These are phyloP conservation scores for Hyles vespertilio DNA, from an alignment of 1,140 invertebrate species.

Conservation along the genomic window DNA sequence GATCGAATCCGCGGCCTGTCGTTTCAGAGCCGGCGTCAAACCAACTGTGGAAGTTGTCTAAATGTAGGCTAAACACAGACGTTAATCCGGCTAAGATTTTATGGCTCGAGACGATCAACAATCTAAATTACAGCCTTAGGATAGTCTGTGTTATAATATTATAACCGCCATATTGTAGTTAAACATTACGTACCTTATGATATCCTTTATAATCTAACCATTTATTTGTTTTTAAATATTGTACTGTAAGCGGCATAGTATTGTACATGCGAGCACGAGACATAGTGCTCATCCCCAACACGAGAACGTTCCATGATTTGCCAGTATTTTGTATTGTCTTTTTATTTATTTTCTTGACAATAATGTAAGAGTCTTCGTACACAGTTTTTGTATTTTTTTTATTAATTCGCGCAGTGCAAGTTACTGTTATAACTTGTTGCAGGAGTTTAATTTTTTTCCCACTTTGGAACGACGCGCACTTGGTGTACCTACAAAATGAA, in stretches of 20 bases:
- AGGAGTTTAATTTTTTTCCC: constrained; percentile 25
- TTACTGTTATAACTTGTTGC: constrained; percentile 42
- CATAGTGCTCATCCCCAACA: constrained; percentile 89
- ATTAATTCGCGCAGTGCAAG: constrained; percentile 21
- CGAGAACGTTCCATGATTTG: constrained; percentile 78
- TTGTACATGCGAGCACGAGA: constrained; percentile 86
- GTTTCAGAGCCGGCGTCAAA: no score
- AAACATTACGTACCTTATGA: constrained; percentile 65
- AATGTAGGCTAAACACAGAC: no score
- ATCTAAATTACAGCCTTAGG: no score
- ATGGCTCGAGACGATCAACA: no score
- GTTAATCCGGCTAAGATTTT: no score
- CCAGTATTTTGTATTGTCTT: constrained; percentile 7
- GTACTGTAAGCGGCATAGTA: constrained; percentile 84
- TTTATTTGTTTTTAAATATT: constrained; percentile 78
- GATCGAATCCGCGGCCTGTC: no score
- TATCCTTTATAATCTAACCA: constrained; percentile 74
- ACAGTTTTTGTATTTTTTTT: constrained; percentile 19
- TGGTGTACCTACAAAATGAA: constrained; percentile 33
- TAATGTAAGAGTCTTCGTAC: constrained; percentile 45
- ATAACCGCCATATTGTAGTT: neutral
- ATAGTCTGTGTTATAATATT: no score
- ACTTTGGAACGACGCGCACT: constrained; percentile 33
- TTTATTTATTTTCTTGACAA: constrained; percentile 35
- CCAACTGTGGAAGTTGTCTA: no score